A percentile compares a stretch with the other conserved stretches of the same genome.
These are phyloP conservation scores for Cenopis cana DNA, from an alignment of 2,888 invertebrate species.

Conservation along the genomic window DNA sequence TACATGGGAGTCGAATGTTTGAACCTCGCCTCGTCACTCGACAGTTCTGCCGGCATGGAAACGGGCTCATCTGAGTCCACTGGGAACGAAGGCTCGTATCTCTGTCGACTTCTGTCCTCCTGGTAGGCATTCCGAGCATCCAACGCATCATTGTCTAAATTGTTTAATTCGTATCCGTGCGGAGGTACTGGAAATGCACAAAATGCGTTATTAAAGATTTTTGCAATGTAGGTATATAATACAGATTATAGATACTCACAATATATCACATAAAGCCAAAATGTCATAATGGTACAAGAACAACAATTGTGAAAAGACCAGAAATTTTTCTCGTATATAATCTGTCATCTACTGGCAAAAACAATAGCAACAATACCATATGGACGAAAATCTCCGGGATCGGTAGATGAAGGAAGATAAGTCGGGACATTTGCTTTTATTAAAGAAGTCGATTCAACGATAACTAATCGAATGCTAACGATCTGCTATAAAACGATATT, in stretches of 20 bases:
- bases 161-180: constrained; percentile 88
- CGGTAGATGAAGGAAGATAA: no score
- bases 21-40: constrained; percentile 83
- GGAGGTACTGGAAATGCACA: constrained; percentile 82
- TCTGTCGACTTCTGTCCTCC: constrained; percentile 72
- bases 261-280: neutral
- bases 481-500: constrained; percentile 22
- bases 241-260: no score
- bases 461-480: constrained; percentile 21
- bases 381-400: no score
- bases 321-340: constrained; percentile 20
- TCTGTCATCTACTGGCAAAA: no score
- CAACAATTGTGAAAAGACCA: constrained; percentile 14
- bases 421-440: constrained; percentile 34
- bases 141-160: constrained; percentile 87
- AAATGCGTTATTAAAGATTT: neutral
- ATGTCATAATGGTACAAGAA: neutral
- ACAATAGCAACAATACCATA: no score
- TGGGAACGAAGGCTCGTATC: constrained; percentile 73
- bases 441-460: constrained; percentile 29
- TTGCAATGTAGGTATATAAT: neutral
- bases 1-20: constrained; percentile 90
- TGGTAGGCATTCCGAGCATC: constrained; percentile 86
- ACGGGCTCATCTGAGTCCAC: constrained; percentile 77
- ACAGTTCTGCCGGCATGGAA: constrained; percentile 75